Evolutionary conservation across 1,140 invertebrate species (phyloP), one percentile per base, ranked within the genome.

Genomic region (Aphelinus certus): DNA sequence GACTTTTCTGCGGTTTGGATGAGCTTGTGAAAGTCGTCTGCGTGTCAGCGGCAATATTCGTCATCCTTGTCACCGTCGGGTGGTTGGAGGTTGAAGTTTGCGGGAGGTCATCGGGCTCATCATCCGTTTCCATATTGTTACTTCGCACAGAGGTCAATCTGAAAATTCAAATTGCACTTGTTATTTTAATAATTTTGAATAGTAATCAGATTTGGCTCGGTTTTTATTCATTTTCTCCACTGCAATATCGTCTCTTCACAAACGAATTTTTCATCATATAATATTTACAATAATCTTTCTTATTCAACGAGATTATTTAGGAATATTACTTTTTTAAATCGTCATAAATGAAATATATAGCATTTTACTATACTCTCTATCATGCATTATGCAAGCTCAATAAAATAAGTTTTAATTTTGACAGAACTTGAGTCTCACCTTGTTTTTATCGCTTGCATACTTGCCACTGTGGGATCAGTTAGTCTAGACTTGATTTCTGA

Each of bases 401-500:
- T 26, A 26, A 26, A 26, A 26, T 26, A 26, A 26, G 26, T 26
- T 26, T 26, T 26, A 26, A 26, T 26, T 7, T 47, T 47, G 9
- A n/a, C 0, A 10, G n/a, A 63, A 65, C 7, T 53, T 3, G 2
- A 43, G 47, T 9, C 3, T 49, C 82, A 89, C 89, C 87, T 88
- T 66, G 84, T 79, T 81, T 85, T 88, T 7, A 83, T 77, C 10
- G 89, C 87, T 71, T 87, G 86, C 10, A 83, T 79, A 76, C 81
- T 84, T 67, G 89, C 89, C 49, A 81, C 79, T 62, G 78, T 81
- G 72, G 85, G 86, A 79, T 88, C 87, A 43, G 86, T 88, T 46
- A 89, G 81, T 76, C 89, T 89, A 66, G 80, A 78, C 76, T 84
- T 81, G 7, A 90, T 76, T 77, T 88, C 87, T 42, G 80, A 71